Conservation (phyloP, 2,888 invertebrate genomes). For the Drosophila yooni region DNA sequence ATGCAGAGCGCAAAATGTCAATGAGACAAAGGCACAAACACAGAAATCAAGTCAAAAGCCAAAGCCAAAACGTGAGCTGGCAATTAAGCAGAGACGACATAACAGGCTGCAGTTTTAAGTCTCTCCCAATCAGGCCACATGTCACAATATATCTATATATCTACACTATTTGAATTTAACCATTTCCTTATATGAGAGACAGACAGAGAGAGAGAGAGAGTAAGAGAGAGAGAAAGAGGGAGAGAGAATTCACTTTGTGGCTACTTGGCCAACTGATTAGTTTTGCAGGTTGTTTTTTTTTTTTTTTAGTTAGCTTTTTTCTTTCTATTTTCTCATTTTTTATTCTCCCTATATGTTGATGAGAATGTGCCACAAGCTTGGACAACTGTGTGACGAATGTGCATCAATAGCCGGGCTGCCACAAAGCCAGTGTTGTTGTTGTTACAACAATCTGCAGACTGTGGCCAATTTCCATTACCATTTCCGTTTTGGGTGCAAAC, state of each 20-base stretch:
- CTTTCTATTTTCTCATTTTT: slow-evolving; percentile 22
- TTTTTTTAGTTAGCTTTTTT: not conserved
- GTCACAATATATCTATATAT: slow-evolving; percentile 31
- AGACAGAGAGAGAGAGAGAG: not conserved
- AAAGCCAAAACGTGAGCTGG: slow-evolving; percentile 76
- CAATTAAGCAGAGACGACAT: slow-evolving; percentile 63
- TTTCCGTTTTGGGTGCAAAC: slow-evolving; percentile 58
- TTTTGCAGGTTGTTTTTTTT: slow-evolving; percentile 27
- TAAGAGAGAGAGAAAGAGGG: too few species aligned
- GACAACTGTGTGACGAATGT: slow-evolving; percentile 58
- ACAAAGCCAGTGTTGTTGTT: slow-evolving; percentile 22
- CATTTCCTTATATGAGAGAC: slow-evolving; percentile 8
- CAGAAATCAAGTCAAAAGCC: slow-evolving; percentile 68
- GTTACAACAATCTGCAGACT: slow-evolving; percentile 35
- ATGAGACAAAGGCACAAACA: slow-evolving; percentile 65
- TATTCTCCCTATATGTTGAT: slow-evolving; percentile 35
- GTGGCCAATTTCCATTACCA: slow-evolving; percentile 75
- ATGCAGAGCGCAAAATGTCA: slow-evolving; percentile 74
- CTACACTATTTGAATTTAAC: slow-evolving; percentile 54
- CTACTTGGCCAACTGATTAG: slow-evolving; percentile 47
- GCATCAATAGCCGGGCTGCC: slow-evolving; percentile 35
- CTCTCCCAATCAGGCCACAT: slow-evolving; percentile 24
- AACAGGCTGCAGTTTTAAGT: slow-evolving; percentile 4
- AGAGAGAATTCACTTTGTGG: slow-evolving; percentile 17
- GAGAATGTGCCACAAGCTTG: slow-evolving; percentile 42